These are phyloP conservation scores for Zaprionus nigranus DNA, from an alignment of 1,140 invertebrate species.

Conservation along the genomic window DNA sequence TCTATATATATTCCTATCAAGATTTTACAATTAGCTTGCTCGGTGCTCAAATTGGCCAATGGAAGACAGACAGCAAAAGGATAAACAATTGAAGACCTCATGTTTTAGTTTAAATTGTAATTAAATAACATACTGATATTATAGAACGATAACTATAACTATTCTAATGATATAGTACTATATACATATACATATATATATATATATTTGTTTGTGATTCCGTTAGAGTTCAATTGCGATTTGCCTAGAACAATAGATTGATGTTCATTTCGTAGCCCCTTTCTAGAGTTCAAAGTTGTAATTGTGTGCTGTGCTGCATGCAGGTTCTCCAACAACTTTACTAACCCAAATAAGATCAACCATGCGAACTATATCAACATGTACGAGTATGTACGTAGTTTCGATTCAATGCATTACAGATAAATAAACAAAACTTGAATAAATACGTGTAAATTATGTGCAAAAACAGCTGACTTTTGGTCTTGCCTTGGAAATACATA, in stretches of 20 bases:
- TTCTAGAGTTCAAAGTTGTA: slow-evolving; percentile 54
- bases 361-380: slow-evolving; percentile 22
- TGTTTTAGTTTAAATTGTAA: slow-evolving; percentile 78
- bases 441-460: slow-evolving; percentile 25
- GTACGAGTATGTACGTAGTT: slow-evolving; percentile 14
- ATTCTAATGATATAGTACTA: slow-evolving; percentile 39
- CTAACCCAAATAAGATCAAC: slow-evolving; percentile 24
- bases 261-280: slow-evolving; percentile 59
- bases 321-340: slow-evolving; percentile 30
- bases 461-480: slow-evolving; percentile 1
- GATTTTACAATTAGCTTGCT: slow-evolving; percentile 42
- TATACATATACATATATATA: slow-evolving; percentile 27
- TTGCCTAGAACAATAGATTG: slow-evolving; percentile 38
- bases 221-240: slow-evolving; percentile 51
- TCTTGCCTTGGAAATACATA: not conserved
- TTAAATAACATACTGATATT: slow-evolving; percentile 54
- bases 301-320: slow-evolving; percentile 19
- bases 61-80: slow-evolving; percentile 7
- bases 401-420: slow-evolving; percentile 44
- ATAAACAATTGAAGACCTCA: slow-evolving; percentile 55
- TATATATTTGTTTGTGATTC: slow-evolving; percentile 68
- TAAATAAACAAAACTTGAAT: slow-evolving; percentile 28
- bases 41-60: slow-evolving; percentile 54
- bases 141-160: slow-evolving; percentile 40
- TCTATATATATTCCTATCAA: slow-evolving; percentile 36